phyloP scores from a whole-genome alignment of 2,888 invertebrate species.

The Erpobdella octoculata region DNA sequence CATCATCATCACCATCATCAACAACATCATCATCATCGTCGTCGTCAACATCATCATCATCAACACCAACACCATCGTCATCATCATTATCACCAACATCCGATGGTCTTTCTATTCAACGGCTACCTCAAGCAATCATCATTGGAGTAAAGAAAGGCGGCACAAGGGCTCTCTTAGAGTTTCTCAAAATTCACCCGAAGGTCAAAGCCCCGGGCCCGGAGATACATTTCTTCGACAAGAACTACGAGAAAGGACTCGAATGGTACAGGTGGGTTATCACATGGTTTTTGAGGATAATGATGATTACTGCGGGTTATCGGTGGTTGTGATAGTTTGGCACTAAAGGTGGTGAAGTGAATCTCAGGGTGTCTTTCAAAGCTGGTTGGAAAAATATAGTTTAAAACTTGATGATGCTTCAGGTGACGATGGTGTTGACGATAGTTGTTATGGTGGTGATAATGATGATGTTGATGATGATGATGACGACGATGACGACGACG shows the following conservation, averaged over 20 bases:
- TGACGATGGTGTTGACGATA: too few species aligned
- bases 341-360: not conserved
- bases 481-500: too few species aligned
- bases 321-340: not conserved
- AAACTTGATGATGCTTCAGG: not conserved
- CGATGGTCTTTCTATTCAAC: not conserved
- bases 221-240: slow-evolving; percentile 78
- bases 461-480: too few species aligned
- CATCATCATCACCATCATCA: not conserved
- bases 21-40: not conserved
- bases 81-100: not conserved
- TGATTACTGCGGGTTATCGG: not conserved
- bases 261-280: slow-evolving; percentile 63
- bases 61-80: not conserved
- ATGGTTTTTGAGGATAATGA: slow-evolving; percentile 22
- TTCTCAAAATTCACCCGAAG: slow-evolving; percentile 55
- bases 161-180: slow-evolving; percentile 51
- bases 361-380: not conserved
- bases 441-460: too few species aligned
- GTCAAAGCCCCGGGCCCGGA: slow-evolving; percentile 87
- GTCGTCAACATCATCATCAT: not conserved
- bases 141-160: slow-evolving; percentile 53
- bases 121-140: slow-evolving; percentile 41
- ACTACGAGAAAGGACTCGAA: slow-evolving; percentile 80
- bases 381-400: not conserved